Evolutionary conservation across 1,140 invertebrate species (phyloP).

Genomic region (Leptonema lineaticorne): DNA sequence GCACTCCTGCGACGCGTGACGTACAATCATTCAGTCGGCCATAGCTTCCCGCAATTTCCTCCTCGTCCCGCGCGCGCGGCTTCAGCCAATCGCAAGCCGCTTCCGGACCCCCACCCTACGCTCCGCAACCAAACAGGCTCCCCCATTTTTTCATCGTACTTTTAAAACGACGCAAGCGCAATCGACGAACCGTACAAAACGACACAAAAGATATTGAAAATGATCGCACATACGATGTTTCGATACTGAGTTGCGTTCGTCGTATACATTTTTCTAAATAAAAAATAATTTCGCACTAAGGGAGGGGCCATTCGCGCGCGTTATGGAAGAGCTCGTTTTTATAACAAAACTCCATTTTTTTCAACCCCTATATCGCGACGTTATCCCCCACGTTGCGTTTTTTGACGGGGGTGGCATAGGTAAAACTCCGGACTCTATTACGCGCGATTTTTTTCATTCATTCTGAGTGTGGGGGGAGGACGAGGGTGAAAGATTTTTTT

Average conservation of each 20-base stretch:
- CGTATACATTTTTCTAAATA: background rate
- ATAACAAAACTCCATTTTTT: too few species aligned
- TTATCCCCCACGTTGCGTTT: background rate
- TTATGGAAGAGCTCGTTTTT: background rate
- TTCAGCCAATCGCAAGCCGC: constrained; percentile 35
- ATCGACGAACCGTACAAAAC: constrained; percentile 2
- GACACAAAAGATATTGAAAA: constrained; percentile 20
- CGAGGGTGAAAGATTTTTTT: constrained; percentile 32
- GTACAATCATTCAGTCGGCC: constrained; percentile 18
- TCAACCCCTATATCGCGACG: background rate
- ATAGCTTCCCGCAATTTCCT: constrained; percentile 41
- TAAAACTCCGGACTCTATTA: constrained; percentile 38
- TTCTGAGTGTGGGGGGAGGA: too few species aligned
- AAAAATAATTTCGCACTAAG: background rate
- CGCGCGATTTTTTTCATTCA: constrained; percentile 29
- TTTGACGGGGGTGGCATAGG: constrained; percentile 26
- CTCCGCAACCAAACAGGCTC: constrained; percentile 15
- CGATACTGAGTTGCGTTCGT: constrained; percentile 23
- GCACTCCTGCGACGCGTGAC: too few species aligned
- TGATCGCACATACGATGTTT: constrained; percentile 20
- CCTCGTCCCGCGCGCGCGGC: constrained; percentile 27
- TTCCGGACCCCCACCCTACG: constrained; percentile 29
- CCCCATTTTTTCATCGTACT: constrained; percentile 33
- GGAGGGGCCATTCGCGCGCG: constrained; percentile 8
- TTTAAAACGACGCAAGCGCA: constrained; percentile 36